Evolutionary conservation across 1,140 invertebrate genomes (phyloP).

Genomic region (Neodiprion fabricii): DNA sequence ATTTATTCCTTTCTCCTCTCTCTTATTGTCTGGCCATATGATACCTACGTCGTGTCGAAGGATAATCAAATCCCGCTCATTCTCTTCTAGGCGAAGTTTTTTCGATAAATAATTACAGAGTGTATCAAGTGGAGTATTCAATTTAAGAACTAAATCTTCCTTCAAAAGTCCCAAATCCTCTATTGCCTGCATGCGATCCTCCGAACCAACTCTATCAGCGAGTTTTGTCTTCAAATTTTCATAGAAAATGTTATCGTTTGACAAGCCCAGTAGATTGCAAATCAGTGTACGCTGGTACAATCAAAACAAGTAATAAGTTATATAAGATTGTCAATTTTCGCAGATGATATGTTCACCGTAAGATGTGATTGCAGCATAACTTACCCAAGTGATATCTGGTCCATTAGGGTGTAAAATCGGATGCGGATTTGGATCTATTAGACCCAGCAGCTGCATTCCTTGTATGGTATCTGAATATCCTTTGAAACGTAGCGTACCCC

Average conservation of each 20-base stretch:
- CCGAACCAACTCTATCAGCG: slow-evolving; percentile 76
- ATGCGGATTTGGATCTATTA: slow-evolving; percentile 87
- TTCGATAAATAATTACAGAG: slow-evolving; percentile 90
- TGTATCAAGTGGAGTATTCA: slow-evolving; percentile 89
- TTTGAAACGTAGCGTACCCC: slow-evolving; percentile 91
- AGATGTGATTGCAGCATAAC: slow-evolving; percentile 16
- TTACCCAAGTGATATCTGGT: slow-evolving; percentile 95
- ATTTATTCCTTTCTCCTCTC: slow-evolving; percentile 87
- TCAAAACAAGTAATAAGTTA: slow-evolving; percentile 9
- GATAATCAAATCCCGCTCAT: slow-evolving; percentile 94
- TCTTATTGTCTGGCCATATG: slow-evolving; percentile 86
- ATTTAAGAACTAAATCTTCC: slow-evolving; percentile 83
- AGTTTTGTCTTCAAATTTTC: slow-evolving; percentile 89
- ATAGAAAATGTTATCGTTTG: slow-evolving; percentile 88
- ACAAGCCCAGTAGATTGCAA: slow-evolving; percentile 83
- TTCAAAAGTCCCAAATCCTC: slow-evolving; percentile 89
- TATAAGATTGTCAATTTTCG: slow-evolving; percentile 14
- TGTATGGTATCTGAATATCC: slow-evolving; percentile 90
- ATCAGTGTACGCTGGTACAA: slow-evolving; percentile 78
- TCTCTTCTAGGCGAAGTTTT: slow-evolving; percentile 77
- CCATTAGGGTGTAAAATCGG: slow-evolving; percentile 91
- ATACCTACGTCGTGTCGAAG: slow-evolving; percentile 93
- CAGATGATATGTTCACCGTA: no score
- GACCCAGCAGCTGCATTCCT: slow-evolving; percentile 83
- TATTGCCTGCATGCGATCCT: slow-evolving; percentile 73